These are phyloP conservation scores for Terebella lapidaria DNA, from an alignment of 2,888 invertebrate genomes.

Conservation along the genomic window DNA sequence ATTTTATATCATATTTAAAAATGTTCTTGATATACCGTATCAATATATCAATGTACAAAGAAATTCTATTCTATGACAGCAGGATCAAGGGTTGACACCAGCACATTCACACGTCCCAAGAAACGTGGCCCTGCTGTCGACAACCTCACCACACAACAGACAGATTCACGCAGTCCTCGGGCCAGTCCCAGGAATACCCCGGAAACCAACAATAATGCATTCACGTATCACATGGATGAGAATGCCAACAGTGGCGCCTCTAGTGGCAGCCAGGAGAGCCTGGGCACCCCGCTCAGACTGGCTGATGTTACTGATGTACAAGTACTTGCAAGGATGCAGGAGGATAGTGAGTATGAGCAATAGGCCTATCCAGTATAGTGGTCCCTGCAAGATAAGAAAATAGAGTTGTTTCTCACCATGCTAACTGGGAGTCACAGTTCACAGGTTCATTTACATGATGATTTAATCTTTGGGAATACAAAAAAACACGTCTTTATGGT, in stretches of 20 bases:
- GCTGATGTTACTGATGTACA: slow-evolving; percentile 49
- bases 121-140: no score
- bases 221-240: slow-evolving; percentile 7
- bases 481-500: no score
- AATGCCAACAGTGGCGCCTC: background rate
- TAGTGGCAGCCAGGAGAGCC: background rate
- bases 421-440: no score
- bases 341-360: slow-evolving; percentile 47
- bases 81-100: slow-evolving; percentile 38
- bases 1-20: no score
- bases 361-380: background rate
- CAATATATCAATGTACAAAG: background rate
- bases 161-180: background rate
- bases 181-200: background rate
- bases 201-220: background rate
- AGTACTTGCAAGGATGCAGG: slow-evolving; percentile 50
- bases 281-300: background rate
- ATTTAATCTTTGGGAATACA: no score
- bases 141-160: background rate
- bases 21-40: no score
- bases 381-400: no score
- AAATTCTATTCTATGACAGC: background rate
- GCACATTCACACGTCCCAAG: slow-evolving; percentile 50
- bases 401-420: no score
- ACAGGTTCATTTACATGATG: no score